These are phyloP conservation scores for Eubasilissa regina DNA, from an alignment of 1,140 invertebrate species.

Conservation along the genomic window DNA sequence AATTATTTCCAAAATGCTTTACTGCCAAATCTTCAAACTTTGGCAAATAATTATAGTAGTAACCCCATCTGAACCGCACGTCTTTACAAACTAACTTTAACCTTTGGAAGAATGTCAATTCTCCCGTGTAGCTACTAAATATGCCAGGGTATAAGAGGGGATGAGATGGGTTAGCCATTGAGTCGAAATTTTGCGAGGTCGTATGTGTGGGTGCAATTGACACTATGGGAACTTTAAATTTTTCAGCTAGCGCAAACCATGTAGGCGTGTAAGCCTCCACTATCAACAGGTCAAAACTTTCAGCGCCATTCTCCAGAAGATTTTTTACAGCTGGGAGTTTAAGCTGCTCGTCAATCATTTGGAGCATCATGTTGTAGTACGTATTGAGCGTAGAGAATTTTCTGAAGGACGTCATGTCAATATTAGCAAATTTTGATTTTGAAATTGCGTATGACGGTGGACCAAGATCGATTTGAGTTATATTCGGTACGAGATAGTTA, in stretches of 20 bases:
- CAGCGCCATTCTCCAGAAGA: slow-evolving; percentile 61
- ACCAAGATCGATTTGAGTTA: slow-evolving; percentile 63
- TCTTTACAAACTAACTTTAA: slow-evolving; percentile 60
- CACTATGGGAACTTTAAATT: slow-evolving; percentile 63
- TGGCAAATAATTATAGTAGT: slow-evolving; percentile 45
- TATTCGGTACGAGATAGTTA: slow-evolving; percentile 40
- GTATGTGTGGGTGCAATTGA: slow-evolving; percentile 61
- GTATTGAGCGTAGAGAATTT: neutral
- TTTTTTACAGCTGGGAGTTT: slow-evolving; percentile 59
- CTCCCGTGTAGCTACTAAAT: slow-evolving; percentile 47
- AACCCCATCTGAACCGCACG: slow-evolving; percentile 51
- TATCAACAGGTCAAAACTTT: slow-evolving; percentile 65
- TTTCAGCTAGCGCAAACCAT: slow-evolving; percentile 61
- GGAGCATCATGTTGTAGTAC: slow-evolving; percentile 45
- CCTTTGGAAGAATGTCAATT: slow-evolving; percentile 63
- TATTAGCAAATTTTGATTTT: slow-evolving; percentile 50
- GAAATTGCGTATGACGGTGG: slow-evolving; percentile 55
- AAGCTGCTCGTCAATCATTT: slow-evolving; percentile 48
- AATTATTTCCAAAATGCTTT: slow-evolving; percentile 62
- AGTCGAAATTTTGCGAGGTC: slow-evolving; percentile 54
- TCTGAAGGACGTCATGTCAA: neutral
- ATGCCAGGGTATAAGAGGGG: slow-evolving; percentile 62
- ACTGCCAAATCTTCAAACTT: slow-evolving; percentile 58
- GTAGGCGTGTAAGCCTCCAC: slow-evolving; percentile 61
- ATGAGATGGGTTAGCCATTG: slow-evolving; percentile 63